phyloP scores from a whole-genome alignment of 2,888 invertebrate genomes.

The Drosophila atroscutellata region DNA sequence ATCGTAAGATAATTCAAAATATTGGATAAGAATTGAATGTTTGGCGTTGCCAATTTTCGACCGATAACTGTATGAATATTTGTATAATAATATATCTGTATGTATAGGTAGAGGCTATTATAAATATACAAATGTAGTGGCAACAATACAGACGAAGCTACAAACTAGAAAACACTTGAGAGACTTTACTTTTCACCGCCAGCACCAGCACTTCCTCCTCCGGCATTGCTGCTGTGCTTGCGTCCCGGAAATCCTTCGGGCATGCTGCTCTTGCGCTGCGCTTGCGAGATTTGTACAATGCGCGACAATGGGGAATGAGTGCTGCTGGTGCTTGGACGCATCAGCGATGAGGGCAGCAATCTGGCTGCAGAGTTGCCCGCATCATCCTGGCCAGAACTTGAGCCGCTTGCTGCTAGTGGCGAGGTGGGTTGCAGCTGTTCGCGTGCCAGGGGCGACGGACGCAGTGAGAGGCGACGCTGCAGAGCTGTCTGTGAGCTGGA shows the following conservation, averaged over 20 bases:
- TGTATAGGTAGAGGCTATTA: background rate
- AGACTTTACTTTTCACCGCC: conserved; percentile 40
- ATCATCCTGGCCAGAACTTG: conserved; percentile 33
- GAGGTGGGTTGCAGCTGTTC: conserved; percentile 57
- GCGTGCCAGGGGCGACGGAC: conserved; percentile 67
- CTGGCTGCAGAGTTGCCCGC: conserved; percentile 57
- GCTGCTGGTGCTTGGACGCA: conserved; percentile 79
- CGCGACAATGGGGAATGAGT: conserved; percentile 84
- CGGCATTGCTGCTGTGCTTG: conserved; percentile 24
- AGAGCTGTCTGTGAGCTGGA: conserved; percentile 75
- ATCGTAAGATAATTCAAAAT: background rate
- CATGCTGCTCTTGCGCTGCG: conserved; percentile 84
- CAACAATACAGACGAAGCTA: conserved; percentile 34
- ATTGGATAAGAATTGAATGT: background rate
- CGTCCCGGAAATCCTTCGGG: conserved; percentile 61
- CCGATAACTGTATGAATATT: background rate
- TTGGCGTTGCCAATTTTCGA: background rate
- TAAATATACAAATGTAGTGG: conserved; percentile 32
- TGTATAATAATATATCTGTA: background rate
- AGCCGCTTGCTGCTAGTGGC: conserved; percentile 28
- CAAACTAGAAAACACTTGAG: conserved; percentile 55
- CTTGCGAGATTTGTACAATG: conserved; percentile 84
- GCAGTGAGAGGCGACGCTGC: conserved; percentile 83
- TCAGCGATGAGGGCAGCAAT: conserved; percentile 58
- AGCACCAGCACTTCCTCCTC: conserved; percentile 10